Conservation (phyloP, 2,797 vertebrate species). For the Rhabdophis nuchalis region DNA sequence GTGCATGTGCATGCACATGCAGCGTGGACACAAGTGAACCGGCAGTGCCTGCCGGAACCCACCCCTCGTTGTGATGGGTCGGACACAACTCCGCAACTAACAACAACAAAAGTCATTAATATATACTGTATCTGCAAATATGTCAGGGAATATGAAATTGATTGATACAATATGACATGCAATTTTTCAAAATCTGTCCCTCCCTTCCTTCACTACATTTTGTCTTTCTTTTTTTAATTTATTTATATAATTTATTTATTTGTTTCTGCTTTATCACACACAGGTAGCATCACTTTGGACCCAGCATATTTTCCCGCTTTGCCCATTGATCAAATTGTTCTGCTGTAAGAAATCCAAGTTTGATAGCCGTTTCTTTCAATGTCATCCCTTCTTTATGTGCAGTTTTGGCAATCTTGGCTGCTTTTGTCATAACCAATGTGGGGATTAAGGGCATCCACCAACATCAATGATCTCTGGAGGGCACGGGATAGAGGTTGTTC, state of each 20-base stretch:
- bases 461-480: too few relatives aligned
- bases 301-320: constrained; percentile 92
- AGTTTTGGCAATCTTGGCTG: constrained; percentile 92
- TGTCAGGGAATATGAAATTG: neutral
- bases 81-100: too few relatives aligned
- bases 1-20: too few relatives aligned
- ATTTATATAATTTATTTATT: constrained; percentile 14
- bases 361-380: constrained; percentile 86
- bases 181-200: too few relatives aligned
- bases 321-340: constrained; percentile 98
- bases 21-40: too few relatives aligned
- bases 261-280: neutral
- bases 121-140: neutral
- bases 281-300: constrained; percentile 80
- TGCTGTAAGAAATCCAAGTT: constrained; percentile 89
- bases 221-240: too few relatives aligned
- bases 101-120: neutral
- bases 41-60: too few relatives aligned
- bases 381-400: constrained; percentile 87
- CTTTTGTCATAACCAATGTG: constrained; percentile 98
- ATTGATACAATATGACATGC: neutral
- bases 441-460: too few relatives aligned
- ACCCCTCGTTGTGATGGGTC: too few relatives aligned
- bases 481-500: too few relatives aligned
- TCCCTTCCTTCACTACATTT: neutral